Conservation (phyloP, 1,140 invertebrate species). For the Rhysida immarginata region DNA sequence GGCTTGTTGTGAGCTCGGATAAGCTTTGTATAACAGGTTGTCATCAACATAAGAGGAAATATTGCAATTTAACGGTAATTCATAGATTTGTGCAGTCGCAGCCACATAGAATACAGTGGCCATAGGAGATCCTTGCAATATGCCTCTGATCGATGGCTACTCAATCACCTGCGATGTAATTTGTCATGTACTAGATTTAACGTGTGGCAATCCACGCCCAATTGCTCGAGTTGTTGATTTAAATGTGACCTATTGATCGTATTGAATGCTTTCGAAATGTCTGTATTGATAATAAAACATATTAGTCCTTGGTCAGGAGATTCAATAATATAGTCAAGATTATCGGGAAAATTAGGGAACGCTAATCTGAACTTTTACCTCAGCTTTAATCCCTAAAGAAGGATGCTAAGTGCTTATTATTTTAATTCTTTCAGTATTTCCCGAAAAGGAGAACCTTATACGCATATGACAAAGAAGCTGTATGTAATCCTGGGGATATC, state of each 20-base stretch:
- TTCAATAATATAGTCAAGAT: not conserved
- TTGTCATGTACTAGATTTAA: too few species aligned
- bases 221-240: too few species aligned
- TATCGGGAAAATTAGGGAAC: not conserved
- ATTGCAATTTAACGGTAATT: too few species aligned
- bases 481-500: constrained; percentile 63
- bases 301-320: not conserved
- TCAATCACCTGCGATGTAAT: too few species aligned
- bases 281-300: not conserved
- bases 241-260: not conserved
- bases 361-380: not conserved
- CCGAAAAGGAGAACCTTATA: constrained; percentile 48
- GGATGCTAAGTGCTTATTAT: not conserved
- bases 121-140: too few species aligned
- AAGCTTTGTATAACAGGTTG: too few species aligned
- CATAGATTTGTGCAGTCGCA: too few species aligned
- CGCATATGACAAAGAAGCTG: constrained; percentile 56
- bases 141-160: too few species aligned
- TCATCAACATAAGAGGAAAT: too few species aligned
- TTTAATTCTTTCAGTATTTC: constrained; percentile 51
- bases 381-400: not conserved
- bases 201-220: too few species aligned
- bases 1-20: too few species aligned
- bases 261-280: not conserved
- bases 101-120: too few species aligned